Evolutionary conservation across 2,113 vertebrate species (phyloP), one percentile per base, ranked within the genome.

Genomic region (Ptyas mucosa): DNA sequence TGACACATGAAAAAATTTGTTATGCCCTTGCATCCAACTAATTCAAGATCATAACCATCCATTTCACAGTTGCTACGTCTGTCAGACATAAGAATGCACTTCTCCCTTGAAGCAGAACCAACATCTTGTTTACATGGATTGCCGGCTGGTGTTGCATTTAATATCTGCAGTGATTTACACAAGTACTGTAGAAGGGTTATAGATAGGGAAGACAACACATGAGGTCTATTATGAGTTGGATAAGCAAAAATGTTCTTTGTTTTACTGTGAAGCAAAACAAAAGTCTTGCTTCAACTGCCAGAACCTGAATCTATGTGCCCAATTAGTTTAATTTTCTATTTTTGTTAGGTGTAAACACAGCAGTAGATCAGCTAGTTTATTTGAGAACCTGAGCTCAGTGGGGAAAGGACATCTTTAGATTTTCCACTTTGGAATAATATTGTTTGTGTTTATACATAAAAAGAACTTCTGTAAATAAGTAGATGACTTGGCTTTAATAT

Each of bases 31-130:
- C 91, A 93, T 9, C 89, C 55, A 49, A 94, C 34, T 90, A 92
- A 88, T 94, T 93, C 64, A 85, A 95, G 61, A 4, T 24, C 86
- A 49, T 93, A 87, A 89, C 64, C 0, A 6, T 94, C 8, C 29
- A n/a, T 96, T 96, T 94, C 87, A n/a, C 93, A 93, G 91, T n/a
- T 10, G 11, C 69, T 0, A 0, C 0, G 10, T 92, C 12, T 90
- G 2, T 89, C 11, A 57, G 89, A 64, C 87, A 93, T 11, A 94
- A 90, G 93, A 87, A 64, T n/a, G 2, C 20, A 92, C 1, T 61
- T 95, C 89, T 89, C 96, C 46, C 34, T 93, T 18, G 69, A 89
- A 69, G 91, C 7, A 39, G 3, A 94, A 94, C 89, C 88, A 92
- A 91, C 1, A 0, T 46, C 34, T 94, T 92, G 7, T 54, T 95